Evolutionary conservation across 2,113 vertebrate species (phyloP).

Genomic region (Pseudopipra pipra): DNA sequence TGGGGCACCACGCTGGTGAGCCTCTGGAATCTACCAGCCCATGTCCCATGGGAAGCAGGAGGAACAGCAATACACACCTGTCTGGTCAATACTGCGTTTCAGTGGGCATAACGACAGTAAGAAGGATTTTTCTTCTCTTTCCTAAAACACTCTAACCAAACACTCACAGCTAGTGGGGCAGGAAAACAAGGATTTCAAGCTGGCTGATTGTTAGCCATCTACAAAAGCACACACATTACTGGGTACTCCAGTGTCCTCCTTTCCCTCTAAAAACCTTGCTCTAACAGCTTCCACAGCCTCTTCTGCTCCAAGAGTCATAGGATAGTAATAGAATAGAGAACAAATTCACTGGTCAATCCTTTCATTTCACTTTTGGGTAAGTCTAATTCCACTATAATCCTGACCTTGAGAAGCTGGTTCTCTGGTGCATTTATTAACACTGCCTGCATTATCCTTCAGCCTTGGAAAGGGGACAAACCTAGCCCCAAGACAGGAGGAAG

Average conservation of each 20-base stretch:
- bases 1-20: background rate
- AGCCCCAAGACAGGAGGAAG: background rate
- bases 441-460: background rate
- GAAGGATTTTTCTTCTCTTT: background rate
- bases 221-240: background rate
- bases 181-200: background rate
- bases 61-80: background rate
- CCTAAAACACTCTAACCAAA: background rate
- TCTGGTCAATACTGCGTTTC: background rate
- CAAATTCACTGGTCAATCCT: background rate
- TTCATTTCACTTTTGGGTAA: background rate
- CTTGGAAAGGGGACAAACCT: background rate
- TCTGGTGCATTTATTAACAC: background rate
- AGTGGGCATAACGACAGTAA: background rate
- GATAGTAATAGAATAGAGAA: background rate
- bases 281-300: background rate
- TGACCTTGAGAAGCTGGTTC: background rate
- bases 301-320: background rate
- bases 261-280: background rate
- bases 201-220: background rate
- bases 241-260: background rate
- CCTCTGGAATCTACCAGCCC: too few species aligned
- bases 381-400: background rate
- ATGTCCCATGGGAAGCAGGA: accelerated
- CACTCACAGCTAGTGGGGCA: background rate